Base-by-base conservation (phyloP, 53 echinoderm and acorn worm species). In the Temnopleurus reevesii region DNA sequence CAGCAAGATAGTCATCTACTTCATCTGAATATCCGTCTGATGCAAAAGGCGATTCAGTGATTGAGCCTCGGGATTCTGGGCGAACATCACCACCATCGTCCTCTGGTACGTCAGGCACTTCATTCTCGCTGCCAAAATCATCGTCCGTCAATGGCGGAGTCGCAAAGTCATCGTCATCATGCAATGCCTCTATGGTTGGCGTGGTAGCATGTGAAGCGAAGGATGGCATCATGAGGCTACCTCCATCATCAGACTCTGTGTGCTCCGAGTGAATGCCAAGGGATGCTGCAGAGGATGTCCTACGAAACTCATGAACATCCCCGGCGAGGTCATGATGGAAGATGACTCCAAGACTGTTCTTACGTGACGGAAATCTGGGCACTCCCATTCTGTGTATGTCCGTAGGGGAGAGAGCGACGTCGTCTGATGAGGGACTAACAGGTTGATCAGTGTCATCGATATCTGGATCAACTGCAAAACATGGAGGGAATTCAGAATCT, bases 181-280 rank as follows among this genome's bases (percentile, higher is more conserved):
- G 89, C 46, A 95, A 87, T 12, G 91, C 91, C 59, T 95, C 91
- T 23, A 95, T 93, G 28, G 93, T 93, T 4, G 95, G 95, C 23
- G 93, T 95, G 29, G 91, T 89, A 6, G 76, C 84, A 43, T 89
- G 81, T 4, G 95, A 93, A 15, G 79, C 58, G 8, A 77, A 55
- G 7, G 77, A 77, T 4, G 86, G 56, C 21, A 61, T 33, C 80
- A 77, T 87, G 6, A 91, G 86, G 25, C 79, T 77, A 12, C 46
- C 51, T 12, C 53, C 88, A 45, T 66, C 88, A 21, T 87, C 88
- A 1, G 88, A 66, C 45, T 87, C 88, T 3, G 86, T 58, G 17
- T 64, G 88, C 41, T 43, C 86, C 7, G 61, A 43, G 38, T 36
- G 44, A 24, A 85, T 41, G 4, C 24, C 41, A 0, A 59, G 43